Conservation (phyloP, 1,140 invertebrate genomes). For the Helicoverpa zea region DNA sequence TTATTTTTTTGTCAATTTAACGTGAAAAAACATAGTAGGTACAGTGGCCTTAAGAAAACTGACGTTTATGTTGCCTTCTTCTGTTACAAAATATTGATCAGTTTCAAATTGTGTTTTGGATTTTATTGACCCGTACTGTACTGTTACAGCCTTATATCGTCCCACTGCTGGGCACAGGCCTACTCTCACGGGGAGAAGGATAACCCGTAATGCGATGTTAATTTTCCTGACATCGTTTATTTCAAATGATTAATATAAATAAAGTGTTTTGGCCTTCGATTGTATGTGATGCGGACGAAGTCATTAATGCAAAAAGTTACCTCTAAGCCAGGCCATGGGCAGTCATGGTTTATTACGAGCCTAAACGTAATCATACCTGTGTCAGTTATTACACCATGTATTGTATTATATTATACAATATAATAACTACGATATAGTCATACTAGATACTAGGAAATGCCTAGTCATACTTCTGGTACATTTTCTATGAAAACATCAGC, state of each 20-base stretch:
- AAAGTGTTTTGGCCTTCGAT: slow-evolving; percentile 9
- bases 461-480: background rate
- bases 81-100: too few species aligned
- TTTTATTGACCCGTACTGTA: too few species aligned
- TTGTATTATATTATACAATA: slow-evolving; percentile 1
- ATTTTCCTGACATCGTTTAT: background rate
- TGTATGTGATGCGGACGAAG: slow-evolving; percentile 27
- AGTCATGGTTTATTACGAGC: slow-evolving; percentile 26
- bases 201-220: background rate
- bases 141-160: too few species aligned
- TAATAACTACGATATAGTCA: background rate
- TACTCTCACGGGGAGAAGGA: too few species aligned
- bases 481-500: too few species aligned
- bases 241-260: background rate
- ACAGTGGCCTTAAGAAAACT: too few species aligned
- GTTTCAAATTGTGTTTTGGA: too few species aligned
- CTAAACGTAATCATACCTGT: slow-evolving; percentile 7
- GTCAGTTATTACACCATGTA: background rate
- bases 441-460: background rate
- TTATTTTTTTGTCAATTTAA: too few species aligned
- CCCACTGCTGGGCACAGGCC: too few species aligned
- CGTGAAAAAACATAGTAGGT: too few species aligned
- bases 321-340: slow-evolving; percentile 31
- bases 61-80: too few species aligned
- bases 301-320: slow-evolving; percentile 31